Evolutionary conservation across 1,140 invertebrate species (phyloP), one percentile per base, ranked within the genome.

Genomic region (Aphelinus certus): DNA sequence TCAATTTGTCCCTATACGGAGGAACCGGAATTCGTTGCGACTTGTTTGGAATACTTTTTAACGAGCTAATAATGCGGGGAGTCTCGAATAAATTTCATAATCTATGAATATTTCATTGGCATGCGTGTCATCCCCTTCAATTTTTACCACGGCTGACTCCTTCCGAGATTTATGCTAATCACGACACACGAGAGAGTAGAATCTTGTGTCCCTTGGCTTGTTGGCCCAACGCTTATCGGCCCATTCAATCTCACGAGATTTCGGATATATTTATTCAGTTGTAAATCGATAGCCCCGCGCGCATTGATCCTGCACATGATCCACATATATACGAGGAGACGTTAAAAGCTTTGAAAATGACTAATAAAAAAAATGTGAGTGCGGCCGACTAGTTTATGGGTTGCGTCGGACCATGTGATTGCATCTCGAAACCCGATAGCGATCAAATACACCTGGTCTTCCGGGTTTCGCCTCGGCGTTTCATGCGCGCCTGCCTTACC

Each of bases 401-500:
- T 65, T 74, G 77, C 76, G 75, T 78, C 66, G 77, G 75, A 83
- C 64, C 86, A 77, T 84, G 79, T 85, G 80, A 86, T 85, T 79
- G 78, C 75, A 76, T 76, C 63, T 71, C 10, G 81, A 82, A 80
- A 86, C 80, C 76, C 75, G 83, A 82, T 85, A 86, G 77, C 76
- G 64, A 75, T 81, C 81, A 85, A 87, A 87, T 81, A 86, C 86
- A 87, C 83, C 86, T 86, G 86, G 79, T 79, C 66, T 77, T 57
- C 68, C 60, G 60, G 65, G 55, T 10, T 65, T 60, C 1, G 57
- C 7, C 7, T 7, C 1, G 48, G 43, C 45, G 60, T 46, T 53
- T 26, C 1, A 10, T 26, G 3, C 48, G 7, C 10, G 63, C 9
- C 48, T 4, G 26, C 26, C 26, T 26, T 26, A 26, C 26, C 26